phyloP scores from a whole-genome alignment of 1,140 invertebrate species.

The Latrodectus geometricus region DNA sequence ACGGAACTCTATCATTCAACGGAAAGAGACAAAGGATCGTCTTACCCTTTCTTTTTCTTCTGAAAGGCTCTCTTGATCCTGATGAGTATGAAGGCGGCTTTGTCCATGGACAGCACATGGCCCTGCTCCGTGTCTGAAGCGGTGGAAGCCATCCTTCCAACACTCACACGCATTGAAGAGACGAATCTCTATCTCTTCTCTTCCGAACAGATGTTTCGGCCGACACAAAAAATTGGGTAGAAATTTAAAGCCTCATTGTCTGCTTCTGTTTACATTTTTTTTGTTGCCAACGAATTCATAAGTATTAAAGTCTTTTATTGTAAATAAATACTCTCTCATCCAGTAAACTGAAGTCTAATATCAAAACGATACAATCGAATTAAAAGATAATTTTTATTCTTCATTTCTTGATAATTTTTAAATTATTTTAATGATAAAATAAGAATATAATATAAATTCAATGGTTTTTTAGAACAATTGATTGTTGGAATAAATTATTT shows the following conservation, averaged over 20 bases:
- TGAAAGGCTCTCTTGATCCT: constrained; percentile 89
- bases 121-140: constrained; percentile 53
- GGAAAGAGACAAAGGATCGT: too few relatives aligned
- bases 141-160: constrained; percentile 48
- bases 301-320: not conserved
- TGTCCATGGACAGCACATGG: constrained; percentile 64
- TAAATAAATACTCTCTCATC: too few relatives aligned
- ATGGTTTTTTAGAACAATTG: too few relatives aligned
- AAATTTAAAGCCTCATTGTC: not conserved
- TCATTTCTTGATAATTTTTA: too few relatives aligned
- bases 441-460: too few relatives aligned
- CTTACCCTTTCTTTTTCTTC: constrained; percentile 85
- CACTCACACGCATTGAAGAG: constrained; percentile 36
- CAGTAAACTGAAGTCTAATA: too few relatives aligned
- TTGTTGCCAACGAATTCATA: not conserved
- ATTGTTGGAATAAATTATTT: too few relatives aligned
- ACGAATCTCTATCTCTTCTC: not conserved
- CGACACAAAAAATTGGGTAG: not conserved
- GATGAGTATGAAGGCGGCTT: constrained; percentile 85
- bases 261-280: not conserved
- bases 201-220: not conserved
- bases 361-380: too few relatives aligned
- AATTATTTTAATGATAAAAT: too few relatives aligned
- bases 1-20: too few relatives aligned
- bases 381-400: too few relatives aligned